Base-by-base conservation (phyloP, 2,797 vertebrate genomes). In the Neopelma chrysocephalum region DNA sequence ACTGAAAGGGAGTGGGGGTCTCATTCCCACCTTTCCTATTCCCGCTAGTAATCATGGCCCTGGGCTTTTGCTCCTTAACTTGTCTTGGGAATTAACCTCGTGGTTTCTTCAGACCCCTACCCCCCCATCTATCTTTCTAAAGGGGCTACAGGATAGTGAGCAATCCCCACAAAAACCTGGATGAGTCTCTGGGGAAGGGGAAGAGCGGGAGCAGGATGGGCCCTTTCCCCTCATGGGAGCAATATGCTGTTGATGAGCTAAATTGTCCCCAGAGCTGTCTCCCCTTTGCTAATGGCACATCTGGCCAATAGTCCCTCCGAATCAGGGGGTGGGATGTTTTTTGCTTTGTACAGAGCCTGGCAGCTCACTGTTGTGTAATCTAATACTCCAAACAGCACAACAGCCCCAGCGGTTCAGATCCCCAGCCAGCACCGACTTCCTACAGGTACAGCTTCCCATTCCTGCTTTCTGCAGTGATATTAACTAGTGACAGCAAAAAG, bases 91-190 rank as follows among this genome's bases (percentile, higher is more conserved):
- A 45, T 90, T 86, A 92, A 87, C 56, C 15, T 51, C 0, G 0
- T 27, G 51, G 17, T 96, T 92, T 86, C 85, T 58, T 65, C 26
- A 12, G 27, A 16, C 26, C 8, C 6, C 6, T 21, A 53, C 12
- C 15, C 3, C 3, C 0, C 0, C 5, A 18, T 25, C 0, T 17
- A 2, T 38, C 14, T 58, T n/a, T 29, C 36, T 47, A 32, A 27
- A 43, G 17, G 15, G 17, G 6, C 4, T 34, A 6, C 68, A 19
- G 40, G 16, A 5, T 45, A 31, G 31, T 0, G 0, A 66, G 20
- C 10, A 87, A 81, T 51, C 6, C 36, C 36, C 1, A 1, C 8
- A 43, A 54, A 80, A 69, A 2, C 12, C 17, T 19, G 26, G 4
- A 11, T 48, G 31, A 20, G 13, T 83, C 38, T 32, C 36, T 21